A percentile compares a stretch with the other conserved stretches of the same genome.
Conservation (phyloP, 2,113 vertebrate genomes). For the Mus musculus region DNA sequence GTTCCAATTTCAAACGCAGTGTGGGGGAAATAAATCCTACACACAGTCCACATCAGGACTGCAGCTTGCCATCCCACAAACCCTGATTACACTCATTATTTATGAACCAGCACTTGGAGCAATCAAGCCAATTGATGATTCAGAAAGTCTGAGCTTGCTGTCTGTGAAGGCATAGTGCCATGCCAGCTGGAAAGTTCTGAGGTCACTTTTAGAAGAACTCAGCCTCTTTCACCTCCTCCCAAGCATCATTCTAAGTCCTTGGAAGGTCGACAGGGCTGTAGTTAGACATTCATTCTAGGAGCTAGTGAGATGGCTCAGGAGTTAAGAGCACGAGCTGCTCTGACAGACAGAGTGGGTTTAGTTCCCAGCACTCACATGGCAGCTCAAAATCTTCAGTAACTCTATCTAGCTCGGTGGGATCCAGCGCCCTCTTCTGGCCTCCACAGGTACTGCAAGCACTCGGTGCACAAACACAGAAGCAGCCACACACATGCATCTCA, state of each 20-base stretch:
- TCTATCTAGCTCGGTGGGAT: neutral
- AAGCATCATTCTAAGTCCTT: neutral
- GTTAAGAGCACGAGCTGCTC: neutral
- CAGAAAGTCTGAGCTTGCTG: neutral
- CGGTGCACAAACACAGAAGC: neutral
- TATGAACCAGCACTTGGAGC: neutral
- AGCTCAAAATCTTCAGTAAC: neutral
- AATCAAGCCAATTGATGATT: neutral
- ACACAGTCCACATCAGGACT: neutral
- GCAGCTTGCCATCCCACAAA: fast-evolving
- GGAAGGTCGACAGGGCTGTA: neutral
- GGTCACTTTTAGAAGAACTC: neutral
- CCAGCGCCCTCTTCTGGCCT: neutral
- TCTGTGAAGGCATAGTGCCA: neutral
- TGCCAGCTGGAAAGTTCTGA: neutral
- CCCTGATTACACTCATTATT: neutral
- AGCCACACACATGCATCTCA: neutral
- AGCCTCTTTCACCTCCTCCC: neutral
- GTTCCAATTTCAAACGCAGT: neutral
- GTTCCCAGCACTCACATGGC: neutral
- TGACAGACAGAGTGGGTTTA: neutral
- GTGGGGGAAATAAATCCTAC: neutral
- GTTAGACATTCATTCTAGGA: neutral
- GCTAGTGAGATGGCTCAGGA: neutral
- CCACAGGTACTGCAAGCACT: neutral